Conservation (phyloP, 2,113 vertebrate species). For the Phyllopteryx taeniolatus region DNA sequence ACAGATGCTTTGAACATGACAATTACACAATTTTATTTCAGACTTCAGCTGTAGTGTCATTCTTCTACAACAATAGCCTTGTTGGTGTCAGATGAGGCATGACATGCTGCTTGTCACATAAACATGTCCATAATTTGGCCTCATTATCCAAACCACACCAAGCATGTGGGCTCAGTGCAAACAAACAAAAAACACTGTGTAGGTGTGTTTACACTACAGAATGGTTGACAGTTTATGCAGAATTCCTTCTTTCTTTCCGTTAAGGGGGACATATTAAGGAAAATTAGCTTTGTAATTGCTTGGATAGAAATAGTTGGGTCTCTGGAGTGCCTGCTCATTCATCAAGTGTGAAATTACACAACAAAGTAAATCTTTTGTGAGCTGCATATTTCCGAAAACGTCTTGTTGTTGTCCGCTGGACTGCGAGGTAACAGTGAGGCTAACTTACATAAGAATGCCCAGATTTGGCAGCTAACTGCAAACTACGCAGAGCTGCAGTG, state of each 20-base stretch:
- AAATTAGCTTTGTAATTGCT: not conserved
- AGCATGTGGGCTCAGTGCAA: not conserved
- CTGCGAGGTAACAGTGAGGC: not conserved
- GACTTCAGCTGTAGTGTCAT: not conserved
- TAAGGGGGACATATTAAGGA: not conserved
- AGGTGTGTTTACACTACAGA: not conserved
- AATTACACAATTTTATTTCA: not conserved
- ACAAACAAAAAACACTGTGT: not conserved
- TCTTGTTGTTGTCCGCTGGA: not conserved
- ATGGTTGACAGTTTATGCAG: not conserved
- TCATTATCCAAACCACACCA: slow-evolving; percentile 2
- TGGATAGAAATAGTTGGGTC: not conserved
- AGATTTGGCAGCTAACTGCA: no score
- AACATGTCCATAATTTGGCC: not conserved
- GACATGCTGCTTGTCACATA: not conserved
- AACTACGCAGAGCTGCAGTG: no score
- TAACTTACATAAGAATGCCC: no score
- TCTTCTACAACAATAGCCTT: not conserved
- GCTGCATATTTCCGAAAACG: not conserved
- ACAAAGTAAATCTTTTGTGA: not conserved
- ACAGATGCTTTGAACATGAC: not conserved
- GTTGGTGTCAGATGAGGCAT: not conserved
- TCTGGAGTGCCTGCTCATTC: no score
- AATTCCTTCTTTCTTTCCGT: not conserved
- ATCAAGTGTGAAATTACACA: no score